Evolutionary conservation across 2,797 vertebrate species (phyloP), one percentile per base, ranked within the genome.

Genomic region (Austrolebias charrua): DNA sequence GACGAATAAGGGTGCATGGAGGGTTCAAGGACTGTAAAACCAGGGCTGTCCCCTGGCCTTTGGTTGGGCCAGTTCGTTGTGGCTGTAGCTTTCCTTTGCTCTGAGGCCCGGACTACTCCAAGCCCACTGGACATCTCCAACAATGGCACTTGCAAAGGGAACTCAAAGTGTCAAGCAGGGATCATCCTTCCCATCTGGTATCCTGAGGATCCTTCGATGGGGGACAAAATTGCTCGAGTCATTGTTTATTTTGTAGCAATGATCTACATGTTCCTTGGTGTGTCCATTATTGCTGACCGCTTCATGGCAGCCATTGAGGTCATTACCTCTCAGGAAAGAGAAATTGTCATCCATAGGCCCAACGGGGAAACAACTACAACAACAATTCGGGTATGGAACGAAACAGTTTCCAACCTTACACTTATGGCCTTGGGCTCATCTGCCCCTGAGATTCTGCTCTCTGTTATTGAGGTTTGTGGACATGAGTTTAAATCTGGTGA

Each of bases 281-380:
- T 99, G 63, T 99, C 98, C 66, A 99, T 99, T 86, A 98, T 99
- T 73, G 95, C 98, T 0, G 98, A 99, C 81, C 96, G 98, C 75
- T 99, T 99, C 90, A 99, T 99, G 98, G 95, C 97, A 0, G 96
- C 98, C 73, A 99, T 99, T 66, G 98, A 99, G 81, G 96, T 99
- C 69, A 99, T 99, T 83, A 98, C 97, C 1, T 99, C 98, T 5
- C 97, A 98, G 80, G 98, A 99, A 86, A 95, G 90, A 83, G 97
- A 99, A 83, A 94, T 99, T 51, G 92, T 95, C 1, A 93, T 99
- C 86, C 97, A 96, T 84, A 94, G 95, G 78, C 93, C 95, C 16
- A 99, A 99, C 49, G 98, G 98, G 65, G 98, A 99, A 88, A 99
- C 96, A 0, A 96, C 92, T 20, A 96, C 95, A 0, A 96, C 96